Evolutionary conservation across 2,888 invertebrate genomes (phyloP), one percentile per base, ranked within the genome.

Genomic region (Monoplex corrugatus): DNA sequence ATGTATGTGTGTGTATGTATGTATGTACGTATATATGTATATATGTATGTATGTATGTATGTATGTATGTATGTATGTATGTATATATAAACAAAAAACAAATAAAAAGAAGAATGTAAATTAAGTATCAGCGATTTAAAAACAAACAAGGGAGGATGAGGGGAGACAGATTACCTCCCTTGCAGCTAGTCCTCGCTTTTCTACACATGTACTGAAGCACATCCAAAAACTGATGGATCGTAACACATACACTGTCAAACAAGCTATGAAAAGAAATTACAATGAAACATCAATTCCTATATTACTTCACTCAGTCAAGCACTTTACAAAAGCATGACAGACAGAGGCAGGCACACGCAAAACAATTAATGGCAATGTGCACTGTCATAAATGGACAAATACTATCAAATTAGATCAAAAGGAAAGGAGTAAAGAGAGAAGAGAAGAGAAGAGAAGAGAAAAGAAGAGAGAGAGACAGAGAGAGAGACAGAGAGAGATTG

Each of bases 11-110:
- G 72, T 72, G 78, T 78, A n/a, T 78, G 78, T 78, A n/a, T 78
- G 78, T 78, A n/a, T 78, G 78, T 78, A n/a, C 35, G 78, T 78
- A n/a, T 78, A 38, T 78, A n/a, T 78, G 78, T 78, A n/a, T 78
- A 38, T 78, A n/a, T 78, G 78, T 78, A n/a, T 78, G 78, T 78
- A n/a, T 78, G 78, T 78, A 38, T 78, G 78, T 78, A n/a, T 78
- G 78, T 78, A 40, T 78, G 78, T 78, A n/a, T 78, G 78, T 78
- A n/a, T 78, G 78, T 78, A n/a, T 78, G 78, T 78, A n/a, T 78
- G 78, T 38, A 38, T 78, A 38, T 78, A 38, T 78, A 38, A 23
- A n/a, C 23, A n/a, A n/a, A n/a, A n/a, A n/a, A n/a, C n/a, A n/a
- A n/a, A n/a, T n/a, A n/a, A n/a, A n/a, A n/a, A 43, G 8, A 44